phyloP scores from a whole-genome alignment of 2,888 invertebrate genomes.

The Andrena camellia region DNA sequence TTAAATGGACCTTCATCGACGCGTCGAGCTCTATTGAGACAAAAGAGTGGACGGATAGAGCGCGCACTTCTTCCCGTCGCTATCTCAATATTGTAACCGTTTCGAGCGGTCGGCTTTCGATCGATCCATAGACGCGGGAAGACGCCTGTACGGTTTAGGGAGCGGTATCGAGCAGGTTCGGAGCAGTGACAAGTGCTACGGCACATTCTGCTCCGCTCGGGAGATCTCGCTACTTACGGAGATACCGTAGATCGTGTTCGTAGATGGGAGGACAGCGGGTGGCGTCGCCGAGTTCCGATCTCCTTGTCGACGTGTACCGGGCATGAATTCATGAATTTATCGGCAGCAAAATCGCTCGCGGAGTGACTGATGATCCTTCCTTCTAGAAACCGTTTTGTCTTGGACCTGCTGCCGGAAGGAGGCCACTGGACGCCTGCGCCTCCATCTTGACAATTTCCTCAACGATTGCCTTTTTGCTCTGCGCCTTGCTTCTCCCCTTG shows the following conservation, averaged over 20 bases:
- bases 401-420: constrained; percentile 24
- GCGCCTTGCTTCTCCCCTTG: background rate
- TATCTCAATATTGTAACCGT: background rate
- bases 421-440: constrained; percentile 1
- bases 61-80: background rate
- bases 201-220: constrained; percentile 30
- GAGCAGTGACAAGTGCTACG: constrained; percentile 1
- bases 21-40: background rate
- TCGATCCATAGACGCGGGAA: background rate
- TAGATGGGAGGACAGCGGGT: constrained; percentile 65
- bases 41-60: background rate
- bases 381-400: constrained; percentile 55
- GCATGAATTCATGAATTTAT: constrained; percentile 63
- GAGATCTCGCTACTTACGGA: constrained; percentile 39
- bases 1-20: background rate
- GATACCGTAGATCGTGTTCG: constrained; percentile 58
- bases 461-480: background rate
- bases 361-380: constrained; percentile 64
- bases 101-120: background rate
- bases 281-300: constrained; percentile 54
- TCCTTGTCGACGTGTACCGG: constrained; percentile 55
- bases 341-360: constrained; percentile 57
- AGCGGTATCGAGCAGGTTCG: background rate
- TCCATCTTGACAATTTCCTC: constrained; percentile 14
- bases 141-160: background rate